Percentiles rank a stretch among this genome's conserved stretches.
These are phyloP conservation scores for Salminus brasiliensis DNA, from an alignment of 2,113 vertebrate species.

Conservation along the genomic window DNA sequence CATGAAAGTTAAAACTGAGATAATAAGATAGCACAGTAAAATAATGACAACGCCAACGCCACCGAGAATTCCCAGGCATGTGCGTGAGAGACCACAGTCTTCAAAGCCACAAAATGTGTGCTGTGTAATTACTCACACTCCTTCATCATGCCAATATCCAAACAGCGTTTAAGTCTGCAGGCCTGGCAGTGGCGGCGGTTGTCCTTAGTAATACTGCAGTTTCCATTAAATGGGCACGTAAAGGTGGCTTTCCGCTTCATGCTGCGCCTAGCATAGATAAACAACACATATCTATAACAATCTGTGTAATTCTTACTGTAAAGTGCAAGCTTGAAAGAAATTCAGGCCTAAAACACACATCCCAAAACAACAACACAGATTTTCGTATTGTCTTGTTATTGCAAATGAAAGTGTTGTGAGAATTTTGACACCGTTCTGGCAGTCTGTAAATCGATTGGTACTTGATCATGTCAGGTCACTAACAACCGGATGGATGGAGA, in stretches of 20 bases:
- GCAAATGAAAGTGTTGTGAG: background rate
- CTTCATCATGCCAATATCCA: slow-evolving; percentile 99
- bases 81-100: background rate
- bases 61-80: background rate
- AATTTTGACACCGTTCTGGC: background rate
- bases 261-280: slow-evolving; percentile 81
- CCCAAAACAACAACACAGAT: too few species aligned
- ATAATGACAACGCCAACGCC: background rate
- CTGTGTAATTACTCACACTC: slow-evolving; percentile 87
- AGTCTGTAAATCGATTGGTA: background rate
- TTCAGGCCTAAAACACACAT: background rate
- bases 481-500: background rate
- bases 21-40: background rate
- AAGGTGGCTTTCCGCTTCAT: slow-evolving; percentile 96
- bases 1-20: background rate
- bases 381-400: too few species aligned
- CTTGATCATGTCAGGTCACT: too few species aligned
- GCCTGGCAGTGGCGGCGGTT: slow-evolving; percentile 98
- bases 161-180: slow-evolving; percentile 92
- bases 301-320: slow-evolving; percentile 39
- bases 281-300: slow-evolving; percentile 21
- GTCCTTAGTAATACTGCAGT: slow-evolving; percentile 97
- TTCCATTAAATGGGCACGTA: slow-evolving; percentile 92
- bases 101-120: background rate
- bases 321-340: background rate